Conservation (phyloP, 1,140 invertebrate genomes). For the Mesaphorura yosii region DNA sequence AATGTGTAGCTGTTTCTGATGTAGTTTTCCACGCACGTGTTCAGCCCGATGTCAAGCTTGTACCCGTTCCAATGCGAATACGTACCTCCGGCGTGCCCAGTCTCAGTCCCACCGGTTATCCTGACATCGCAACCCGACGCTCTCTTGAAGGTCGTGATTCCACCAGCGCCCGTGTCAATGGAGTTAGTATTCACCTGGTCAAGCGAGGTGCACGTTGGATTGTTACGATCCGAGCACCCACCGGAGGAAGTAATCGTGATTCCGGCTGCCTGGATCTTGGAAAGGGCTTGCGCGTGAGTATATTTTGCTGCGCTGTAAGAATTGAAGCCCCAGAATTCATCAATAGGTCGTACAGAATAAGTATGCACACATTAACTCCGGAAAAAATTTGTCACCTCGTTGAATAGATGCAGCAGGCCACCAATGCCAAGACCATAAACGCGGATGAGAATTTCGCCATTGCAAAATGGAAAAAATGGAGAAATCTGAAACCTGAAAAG, state of each 20-base stretch:
- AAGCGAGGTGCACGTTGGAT: conserved; percentile 22
- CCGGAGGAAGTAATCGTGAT: conserved; percentile 21
- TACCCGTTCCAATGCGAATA: conserved; percentile 30
- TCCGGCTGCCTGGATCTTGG: conserved; percentile 14
- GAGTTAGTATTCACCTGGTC: conserved; percentile 17
- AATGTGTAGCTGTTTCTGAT: conserved; percentile 13
- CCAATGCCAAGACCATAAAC: too few species aligned
- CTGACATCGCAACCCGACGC: conserved; percentile 20
- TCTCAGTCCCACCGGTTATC: conserved; percentile 27
- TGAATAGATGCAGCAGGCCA: too few species aligned
- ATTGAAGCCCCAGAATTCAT: too few species aligned
- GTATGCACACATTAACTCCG: too few species aligned
- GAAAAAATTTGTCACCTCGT: too few species aligned
- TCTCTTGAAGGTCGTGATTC: conserved; percentile 12
- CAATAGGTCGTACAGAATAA: too few species aligned
- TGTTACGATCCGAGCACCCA: conserved; percentile 23
- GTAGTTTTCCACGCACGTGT: conserved; percentile 23
- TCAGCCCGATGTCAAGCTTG: conserved; percentile 22
- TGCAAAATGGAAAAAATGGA: too few species aligned
- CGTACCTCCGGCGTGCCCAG: conserved; percentile 21
- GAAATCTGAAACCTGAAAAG: too few species aligned
- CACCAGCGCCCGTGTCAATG: conserved; percentile 11
- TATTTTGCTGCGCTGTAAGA: conserved; percentile 12
- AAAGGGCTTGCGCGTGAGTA: conserved; percentile 15
- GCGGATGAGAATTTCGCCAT: too few species aligned